Conservation (phyloP, 2,797 vertebrate genomes). For the Molossus molossus region DNA sequence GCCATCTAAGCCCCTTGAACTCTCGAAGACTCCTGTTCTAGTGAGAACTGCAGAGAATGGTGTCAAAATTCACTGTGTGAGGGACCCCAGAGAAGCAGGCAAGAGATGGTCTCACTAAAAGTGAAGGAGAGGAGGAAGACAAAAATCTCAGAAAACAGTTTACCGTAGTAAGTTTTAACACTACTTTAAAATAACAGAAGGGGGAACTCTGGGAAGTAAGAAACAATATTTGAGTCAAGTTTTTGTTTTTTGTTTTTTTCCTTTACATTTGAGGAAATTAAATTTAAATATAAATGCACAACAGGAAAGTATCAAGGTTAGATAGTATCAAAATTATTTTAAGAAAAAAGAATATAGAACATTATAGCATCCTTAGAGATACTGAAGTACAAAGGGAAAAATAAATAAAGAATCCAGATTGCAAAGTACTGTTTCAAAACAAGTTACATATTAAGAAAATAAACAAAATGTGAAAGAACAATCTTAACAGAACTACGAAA, state of each 20-base stretch:
- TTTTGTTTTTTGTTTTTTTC: neutral
- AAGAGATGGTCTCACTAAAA: neutral
- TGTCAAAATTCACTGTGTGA: neutral
- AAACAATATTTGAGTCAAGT: neutral
- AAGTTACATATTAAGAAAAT: neutral
- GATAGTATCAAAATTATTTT: neutral
- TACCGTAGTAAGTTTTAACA: neutral
- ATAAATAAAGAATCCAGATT: neutral
- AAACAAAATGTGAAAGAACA: neutral
- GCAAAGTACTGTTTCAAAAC: neutral
- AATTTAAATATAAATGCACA: slow-evolving; percentile 13
- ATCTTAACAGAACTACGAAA: neutral
- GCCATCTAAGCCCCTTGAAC: neutral
- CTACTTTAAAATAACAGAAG: slow-evolving; percentile 18
- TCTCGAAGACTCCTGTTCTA: neutral
- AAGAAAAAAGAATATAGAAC: neutral
- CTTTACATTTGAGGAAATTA: neutral
- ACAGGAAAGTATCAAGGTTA: neutral
- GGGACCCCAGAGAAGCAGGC: neutral
- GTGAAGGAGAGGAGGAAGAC: neutral
- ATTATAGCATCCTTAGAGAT: neutral
- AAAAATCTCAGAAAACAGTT: neutral
- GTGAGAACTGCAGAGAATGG: neutral
- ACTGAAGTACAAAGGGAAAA: neutral
- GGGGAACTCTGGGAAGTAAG: neutral